phyloP scores from a whole-genome alignment of 2,888 invertebrate genomes.

The Dioctria rufipes region DNA sequence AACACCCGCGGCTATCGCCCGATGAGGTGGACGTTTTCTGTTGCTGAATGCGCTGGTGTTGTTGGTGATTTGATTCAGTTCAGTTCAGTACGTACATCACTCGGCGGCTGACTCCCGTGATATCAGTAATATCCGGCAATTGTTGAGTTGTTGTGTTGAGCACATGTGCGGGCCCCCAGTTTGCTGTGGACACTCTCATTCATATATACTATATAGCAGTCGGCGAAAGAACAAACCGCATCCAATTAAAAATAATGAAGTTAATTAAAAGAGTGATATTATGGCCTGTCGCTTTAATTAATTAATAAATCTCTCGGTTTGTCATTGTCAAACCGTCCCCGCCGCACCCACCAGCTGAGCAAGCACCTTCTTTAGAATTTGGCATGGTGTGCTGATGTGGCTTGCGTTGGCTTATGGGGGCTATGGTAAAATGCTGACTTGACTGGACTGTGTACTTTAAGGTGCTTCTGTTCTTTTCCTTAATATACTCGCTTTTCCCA shows the following conservation, averaged over 20 bases:
- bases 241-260: constrained; percentile 65
- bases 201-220: constrained; percentile 57
- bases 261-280: constrained; percentile 64
- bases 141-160: constrained; percentile 1
- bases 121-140: constrained; percentile 43
- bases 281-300: constrained; percentile 64
- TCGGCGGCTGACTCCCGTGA: neutral
- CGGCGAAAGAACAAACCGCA: constrained; percentile 64
- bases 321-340: constrained; percentile 53
- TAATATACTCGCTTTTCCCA: neutral
- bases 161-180: constrained; percentile 21
- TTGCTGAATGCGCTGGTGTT: neutral
- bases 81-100: neutral
- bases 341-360: neutral
- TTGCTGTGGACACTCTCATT: constrained; percentile 57
- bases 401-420: constrained; percentile 3
- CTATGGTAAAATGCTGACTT: neutral
- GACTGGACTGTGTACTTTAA: neutral
- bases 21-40: constrained; percentile 37
- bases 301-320: constrained; percentile 63
- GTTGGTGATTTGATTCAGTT: constrained; percentile 6
- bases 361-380: constrained; percentile 37
- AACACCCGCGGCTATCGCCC: constrained; percentile 39
- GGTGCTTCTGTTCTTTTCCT: neutral
- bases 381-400: constrained; percentile 1